phyloP scores from a whole-genome alignment of 2,113 vertebrate species.

The Patagioenas fasciata region DNA sequence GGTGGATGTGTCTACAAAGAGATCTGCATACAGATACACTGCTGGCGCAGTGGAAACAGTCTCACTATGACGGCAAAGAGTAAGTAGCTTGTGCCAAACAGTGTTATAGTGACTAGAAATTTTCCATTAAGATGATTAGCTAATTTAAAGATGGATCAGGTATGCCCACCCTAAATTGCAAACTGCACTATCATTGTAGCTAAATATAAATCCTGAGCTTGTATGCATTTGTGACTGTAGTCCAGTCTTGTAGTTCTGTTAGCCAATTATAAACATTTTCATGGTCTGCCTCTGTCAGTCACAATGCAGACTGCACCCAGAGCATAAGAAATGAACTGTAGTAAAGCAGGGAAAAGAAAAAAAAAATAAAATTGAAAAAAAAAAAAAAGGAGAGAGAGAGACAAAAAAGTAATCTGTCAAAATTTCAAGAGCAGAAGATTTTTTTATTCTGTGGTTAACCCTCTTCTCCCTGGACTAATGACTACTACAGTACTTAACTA shows the following conservation, averaged over 20 bases:
- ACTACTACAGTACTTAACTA: not conserved
- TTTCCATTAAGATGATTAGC: not conserved
- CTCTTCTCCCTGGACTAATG: not conserved
- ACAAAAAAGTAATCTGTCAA: not conserved
- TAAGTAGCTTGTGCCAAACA: not conserved
- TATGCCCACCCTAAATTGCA: not conserved
- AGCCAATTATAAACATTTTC: constrained; percentile 2
- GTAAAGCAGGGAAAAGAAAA: not conserved
- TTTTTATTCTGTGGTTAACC: not conserved
- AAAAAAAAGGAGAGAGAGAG: rapidly evolving
- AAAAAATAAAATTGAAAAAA: rapidly evolving
- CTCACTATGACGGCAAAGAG: not conserved
- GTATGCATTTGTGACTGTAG: not conserved
- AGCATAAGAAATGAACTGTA: not conserved
- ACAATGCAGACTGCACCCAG: not conserved
- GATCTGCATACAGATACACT: not conserved
- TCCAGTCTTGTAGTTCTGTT: not conserved
- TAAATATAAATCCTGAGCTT: constrained; percentile 1
- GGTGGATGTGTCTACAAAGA: not conserved
- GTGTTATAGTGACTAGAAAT: not conserved
- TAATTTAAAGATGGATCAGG: not conserved
- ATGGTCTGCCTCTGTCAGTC: not conserved
- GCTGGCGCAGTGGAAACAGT: not conserved
- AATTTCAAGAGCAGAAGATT: not conserved
- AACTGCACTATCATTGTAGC: not conserved